Base-by-base conservation (phyloP, 53 echinoderm and acorn worm species). In the Pentamera pediparva region DNA sequence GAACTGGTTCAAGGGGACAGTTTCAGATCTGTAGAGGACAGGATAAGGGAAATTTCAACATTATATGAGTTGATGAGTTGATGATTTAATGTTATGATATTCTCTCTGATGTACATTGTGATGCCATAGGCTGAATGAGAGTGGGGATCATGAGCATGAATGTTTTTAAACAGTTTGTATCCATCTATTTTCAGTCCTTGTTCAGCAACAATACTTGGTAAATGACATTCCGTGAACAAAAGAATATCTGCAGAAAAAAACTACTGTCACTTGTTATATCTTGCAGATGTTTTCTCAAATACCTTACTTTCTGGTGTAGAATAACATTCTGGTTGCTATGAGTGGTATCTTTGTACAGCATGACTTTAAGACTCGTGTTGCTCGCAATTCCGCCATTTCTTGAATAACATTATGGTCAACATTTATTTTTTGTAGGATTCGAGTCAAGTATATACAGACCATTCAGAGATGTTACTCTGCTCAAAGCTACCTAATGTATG, bases 221-320 rank as follows among this genome's bases (percentile, higher is more conserved):
- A 25, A 33, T 67, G 34, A 30, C 49, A 49, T 53, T 78, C 55
- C 35, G 52, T 69, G 65, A 65, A 78, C 39, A 78, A 6, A n/a
- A 65, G 54, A 49, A 67, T 35, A 53, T 65, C 79, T 63, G 67
- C 69, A 17, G 79, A 52, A 20, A 32, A 17, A 69, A 20, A 32
- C 3, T 29, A 61, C 22, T 69, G 67, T 26, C 37, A 62, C 38
- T 35, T 12, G 34, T 29, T 17, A 62, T 62, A 62, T 62, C 38
- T 62, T 0, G 21, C 6, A 37, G 29, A 10, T 62, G 37, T 35
- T 62, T 36, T 32, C 33, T 62, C 6, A 62, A 62, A n/a, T 35
- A 62, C 9, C 62, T 62, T 62, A 62, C 62, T 36, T 62, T 62
- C 19, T 62, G 62, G 3, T 62, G 62, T 2, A 37, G 34, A 20